Conservation (phyloP, 2,888 invertebrate genomes). For the Trachelus stipa region DNA sequence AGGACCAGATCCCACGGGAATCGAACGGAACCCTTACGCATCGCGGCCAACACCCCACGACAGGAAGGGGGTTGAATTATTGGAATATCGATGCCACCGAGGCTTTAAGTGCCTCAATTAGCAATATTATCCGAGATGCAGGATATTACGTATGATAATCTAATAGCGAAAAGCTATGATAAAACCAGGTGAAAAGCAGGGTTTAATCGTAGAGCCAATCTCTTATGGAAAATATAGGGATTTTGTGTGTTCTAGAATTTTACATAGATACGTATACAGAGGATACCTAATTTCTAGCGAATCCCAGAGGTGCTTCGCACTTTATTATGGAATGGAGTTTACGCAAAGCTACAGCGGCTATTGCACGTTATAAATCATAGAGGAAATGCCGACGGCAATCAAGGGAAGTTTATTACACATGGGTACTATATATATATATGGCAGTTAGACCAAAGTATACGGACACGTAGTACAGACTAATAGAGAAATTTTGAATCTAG, state of each 20-base stretch:
- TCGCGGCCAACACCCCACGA: conserved; percentile 43
- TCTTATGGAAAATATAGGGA: not conserved
- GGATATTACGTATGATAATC: not conserved
- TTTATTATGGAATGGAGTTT: not conserved
- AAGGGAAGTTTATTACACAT: not conserved
- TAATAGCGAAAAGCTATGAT: not conserved
- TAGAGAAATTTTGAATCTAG: not conserved
- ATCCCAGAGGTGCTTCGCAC: not conserved
- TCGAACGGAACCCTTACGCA: conserved; percentile 59
- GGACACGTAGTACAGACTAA: not conserved
- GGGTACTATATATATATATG: not conserved
- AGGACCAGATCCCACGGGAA: conserved; percentile 63
- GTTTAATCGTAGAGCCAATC: not conserved
- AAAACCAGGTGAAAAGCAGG: not conserved
- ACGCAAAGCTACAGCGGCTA: not conserved
- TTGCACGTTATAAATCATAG: not conserved
- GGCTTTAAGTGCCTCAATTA: conserved; percentile 63
- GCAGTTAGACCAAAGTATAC: not conserved
- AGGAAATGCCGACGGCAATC: not conserved
- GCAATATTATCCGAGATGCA: conserved; percentile 27
- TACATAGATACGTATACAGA: not conserved
- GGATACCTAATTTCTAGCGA: not conserved
- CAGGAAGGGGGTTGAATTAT: conserved; percentile 58
- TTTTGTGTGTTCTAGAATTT: not conserved
- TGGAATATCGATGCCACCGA: conserved; percentile 61